Evolutionary conservation across 1,140 invertebrate genomes (phyloP).

Genomic region (Trichonephila clavipes): DNA sequence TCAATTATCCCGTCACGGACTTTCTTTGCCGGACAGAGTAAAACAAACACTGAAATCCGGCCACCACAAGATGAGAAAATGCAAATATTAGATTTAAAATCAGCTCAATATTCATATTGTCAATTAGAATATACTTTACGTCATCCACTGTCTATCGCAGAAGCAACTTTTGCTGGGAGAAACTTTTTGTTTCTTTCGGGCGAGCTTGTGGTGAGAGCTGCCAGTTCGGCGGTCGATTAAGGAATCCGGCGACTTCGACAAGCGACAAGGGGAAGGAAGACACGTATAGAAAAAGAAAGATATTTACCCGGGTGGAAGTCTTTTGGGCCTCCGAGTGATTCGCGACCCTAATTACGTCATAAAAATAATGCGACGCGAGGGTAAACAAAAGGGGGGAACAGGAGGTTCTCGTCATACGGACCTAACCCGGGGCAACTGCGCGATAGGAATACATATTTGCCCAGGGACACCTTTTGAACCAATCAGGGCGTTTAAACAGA

Average conservation of each 20-base stretch:
- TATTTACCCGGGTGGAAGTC: constrained; percentile 8
- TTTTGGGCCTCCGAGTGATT: constrained; percentile 24
- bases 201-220: constrained; percentile 15
- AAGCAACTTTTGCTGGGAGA: not conserved
- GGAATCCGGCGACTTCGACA: not conserved
- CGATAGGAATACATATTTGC: constrained; percentile 76
- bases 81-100: constrained; percentile 57
- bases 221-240: constrained; percentile 68
- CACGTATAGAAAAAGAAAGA: not conserved
- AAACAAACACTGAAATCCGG: not conserved
- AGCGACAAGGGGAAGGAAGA: not conserved
- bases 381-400: constrained; percentile 61
- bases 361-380: constrained; percentile 75
- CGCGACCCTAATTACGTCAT: constrained; percentile 73
- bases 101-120: constrained; percentile 58
- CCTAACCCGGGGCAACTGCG: constrained; percentile 46
- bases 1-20: not conserved
- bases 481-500: constrained; percentile 76
- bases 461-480: constrained; percentile 74
- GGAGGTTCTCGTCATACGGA: not conserved
- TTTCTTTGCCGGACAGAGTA: constrained; percentile 23
- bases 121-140: constrained; percentile 57
- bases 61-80: not conserved
- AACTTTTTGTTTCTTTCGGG: not conserved
- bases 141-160: not conserved